These are phyloP conservation scores for Bombus difficillimus DNA, from an alignment of 1,140 invertebrate genomes.

Conservation along the genomic window DNA sequence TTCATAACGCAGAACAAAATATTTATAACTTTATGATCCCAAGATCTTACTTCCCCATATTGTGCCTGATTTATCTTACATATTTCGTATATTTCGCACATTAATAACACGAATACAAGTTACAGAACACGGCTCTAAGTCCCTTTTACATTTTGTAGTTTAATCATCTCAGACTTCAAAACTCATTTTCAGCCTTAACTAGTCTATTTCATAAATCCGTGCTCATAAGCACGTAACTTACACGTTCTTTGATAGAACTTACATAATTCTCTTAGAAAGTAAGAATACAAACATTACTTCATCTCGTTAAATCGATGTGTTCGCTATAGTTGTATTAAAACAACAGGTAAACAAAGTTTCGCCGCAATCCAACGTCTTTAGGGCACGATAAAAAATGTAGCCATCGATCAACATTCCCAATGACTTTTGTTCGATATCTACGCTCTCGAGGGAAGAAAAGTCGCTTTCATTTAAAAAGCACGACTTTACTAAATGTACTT, in stretches of 20 bases:
- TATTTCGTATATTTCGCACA: neutral
- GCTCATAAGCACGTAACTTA: neutral
- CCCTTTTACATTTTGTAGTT: neutral
- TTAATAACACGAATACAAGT: neutral
- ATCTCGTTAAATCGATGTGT: neutral
- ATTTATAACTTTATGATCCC: too few species aligned
- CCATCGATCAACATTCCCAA: neutral
- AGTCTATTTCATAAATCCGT: neutral
- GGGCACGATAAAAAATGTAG: neutral
- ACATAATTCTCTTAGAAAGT: neutral
- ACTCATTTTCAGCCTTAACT: neutral
- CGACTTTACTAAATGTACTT: neutral
- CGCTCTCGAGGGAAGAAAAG: neutral
- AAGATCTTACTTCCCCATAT: neutral
- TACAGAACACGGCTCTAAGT: too few species aligned
- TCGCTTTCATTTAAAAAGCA: neutral
- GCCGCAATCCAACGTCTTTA: neutral
- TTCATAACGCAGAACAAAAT: neutral
- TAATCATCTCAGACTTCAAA: neutral
- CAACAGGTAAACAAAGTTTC: neutral
- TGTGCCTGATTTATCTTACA: neutral
- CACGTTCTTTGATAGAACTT: neutral
- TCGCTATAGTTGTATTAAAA: neutral
- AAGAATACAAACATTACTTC: neutral
- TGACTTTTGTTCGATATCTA: too few species aligned